Evolutionary conservation across 2,888 invertebrate species (phyloP).

Genomic region (Troides helena): DNA sequence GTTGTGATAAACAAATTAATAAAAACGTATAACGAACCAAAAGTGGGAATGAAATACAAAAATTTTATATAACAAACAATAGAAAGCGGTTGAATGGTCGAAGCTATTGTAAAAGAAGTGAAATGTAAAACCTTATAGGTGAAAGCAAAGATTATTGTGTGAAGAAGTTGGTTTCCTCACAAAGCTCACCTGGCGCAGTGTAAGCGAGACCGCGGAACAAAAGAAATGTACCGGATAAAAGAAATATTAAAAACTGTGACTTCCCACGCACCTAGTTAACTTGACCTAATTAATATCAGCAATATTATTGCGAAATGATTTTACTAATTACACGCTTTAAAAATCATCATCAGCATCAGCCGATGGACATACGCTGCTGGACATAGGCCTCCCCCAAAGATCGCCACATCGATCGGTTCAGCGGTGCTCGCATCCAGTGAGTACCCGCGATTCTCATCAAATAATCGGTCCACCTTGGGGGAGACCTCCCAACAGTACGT

Average conservation of each 20-base stretch:
- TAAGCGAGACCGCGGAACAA: constrained; percentile 6
- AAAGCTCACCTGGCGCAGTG: neutral
- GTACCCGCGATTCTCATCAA: too few relatives aligned
- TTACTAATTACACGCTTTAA: neutral
- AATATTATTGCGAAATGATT: neutral
- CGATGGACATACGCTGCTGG: too few relatives aligned
- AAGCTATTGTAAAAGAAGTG: neutral
- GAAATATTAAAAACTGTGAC: neutral
- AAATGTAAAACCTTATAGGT: neutral
- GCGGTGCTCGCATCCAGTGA: too few relatives aligned
- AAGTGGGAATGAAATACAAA: neutral
- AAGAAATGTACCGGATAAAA: constrained; percentile 6
- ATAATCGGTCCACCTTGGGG: too few relatives aligned
- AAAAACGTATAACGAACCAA: neutral
- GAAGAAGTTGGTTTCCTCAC: neutral
- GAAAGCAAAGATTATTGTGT: neutral
- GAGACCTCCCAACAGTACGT: too few relatives aligned
- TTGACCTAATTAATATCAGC: constrained; percentile 1
- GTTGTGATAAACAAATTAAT: neutral
- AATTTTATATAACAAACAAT: neutral
- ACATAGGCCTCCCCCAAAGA: too few relatives aligned
- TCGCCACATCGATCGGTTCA: too few relatives aligned
- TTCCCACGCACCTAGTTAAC: constrained; percentile 1
- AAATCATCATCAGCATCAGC: neutral
- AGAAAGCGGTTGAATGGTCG: neutral